Evolutionary conservation across 2,113 vertebrate species (phyloP).

Genomic region (Carassius auratus): DNA sequence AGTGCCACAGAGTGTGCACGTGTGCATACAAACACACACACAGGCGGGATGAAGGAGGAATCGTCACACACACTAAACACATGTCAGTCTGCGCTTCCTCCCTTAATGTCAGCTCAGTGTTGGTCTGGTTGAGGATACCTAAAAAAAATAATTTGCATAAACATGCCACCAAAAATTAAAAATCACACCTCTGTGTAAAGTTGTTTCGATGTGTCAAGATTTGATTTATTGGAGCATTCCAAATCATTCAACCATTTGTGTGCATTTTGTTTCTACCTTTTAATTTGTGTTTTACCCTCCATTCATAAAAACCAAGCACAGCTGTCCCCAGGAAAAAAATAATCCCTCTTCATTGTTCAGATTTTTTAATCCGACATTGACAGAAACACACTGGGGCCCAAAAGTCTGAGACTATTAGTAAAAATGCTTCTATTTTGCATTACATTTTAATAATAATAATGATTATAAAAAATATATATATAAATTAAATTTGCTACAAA

Average conservation of each 20-base stretch:
- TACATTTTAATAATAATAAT: neutral
- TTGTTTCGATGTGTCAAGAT: slow-evolving; percentile 65
- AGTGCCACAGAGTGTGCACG: slow-evolving; percentile 14
- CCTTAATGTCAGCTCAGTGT: slow-evolving; percentile 68
- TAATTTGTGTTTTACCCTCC: slow-evolving; percentile 14
- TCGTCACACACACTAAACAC: slow-evolving; percentile 16
- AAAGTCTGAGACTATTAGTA: neutral
- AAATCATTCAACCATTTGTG: slow-evolving; percentile 34
- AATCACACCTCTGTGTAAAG: slow-evolving; percentile 66
- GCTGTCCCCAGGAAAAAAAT: slow-evolving; percentile 23
- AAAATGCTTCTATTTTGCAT: neutral
- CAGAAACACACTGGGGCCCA: neutral
- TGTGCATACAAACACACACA: slow-evolving; percentile 36
- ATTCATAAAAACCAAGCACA: slow-evolving; percentile 17
- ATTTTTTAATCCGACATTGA: slow-evolving; percentile 24
- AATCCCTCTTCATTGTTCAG: slow-evolving; percentile 1
- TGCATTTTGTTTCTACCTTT: slow-evolving; percentile 16
- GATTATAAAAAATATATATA: neutral
- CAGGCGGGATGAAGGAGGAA: slow-evolving; percentile 25
- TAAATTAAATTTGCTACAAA: neutral
- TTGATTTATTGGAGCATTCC: slow-evolving; percentile 64
- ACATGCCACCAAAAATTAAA: slow-evolving; percentile 73
- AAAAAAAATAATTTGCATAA: slow-evolving; percentile 74
- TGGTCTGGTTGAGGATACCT: slow-evolving; percentile 70
- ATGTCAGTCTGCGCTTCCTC: slow-evolving; percentile 38